phyloP scores from a whole-genome alignment of 2,797 vertebrate species.

The Propithecus perrieri region DNA sequence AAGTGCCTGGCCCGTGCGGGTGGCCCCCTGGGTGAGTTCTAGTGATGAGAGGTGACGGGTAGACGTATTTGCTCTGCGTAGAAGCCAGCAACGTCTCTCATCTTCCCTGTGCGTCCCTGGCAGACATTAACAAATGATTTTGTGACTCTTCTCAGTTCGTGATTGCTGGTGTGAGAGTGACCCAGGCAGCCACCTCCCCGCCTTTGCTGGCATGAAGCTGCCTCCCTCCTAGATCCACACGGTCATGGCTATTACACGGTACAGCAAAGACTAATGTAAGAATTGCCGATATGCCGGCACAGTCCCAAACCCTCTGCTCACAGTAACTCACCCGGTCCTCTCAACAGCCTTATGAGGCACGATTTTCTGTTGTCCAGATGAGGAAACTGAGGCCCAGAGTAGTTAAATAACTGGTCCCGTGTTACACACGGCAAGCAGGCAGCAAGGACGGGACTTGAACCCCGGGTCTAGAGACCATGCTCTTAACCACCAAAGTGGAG shows the following conservation, averaged over 20 bases:
- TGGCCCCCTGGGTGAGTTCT: not conserved
- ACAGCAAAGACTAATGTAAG: not conserved
- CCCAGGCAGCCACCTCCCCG: not conserved
- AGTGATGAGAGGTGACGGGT: no score
- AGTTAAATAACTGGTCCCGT: not conserved
- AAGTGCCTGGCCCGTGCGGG: not conserved
- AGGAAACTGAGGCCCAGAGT: not conserved
- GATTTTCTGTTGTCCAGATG: not conserved
- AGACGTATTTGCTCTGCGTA: not conserved
- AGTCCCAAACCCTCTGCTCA: not conserved
- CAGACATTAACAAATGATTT: not conserved
- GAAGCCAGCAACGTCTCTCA: not conserved
- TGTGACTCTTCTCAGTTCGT: fast-evolving
- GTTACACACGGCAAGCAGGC: not conserved
- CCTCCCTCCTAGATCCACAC: not conserved
- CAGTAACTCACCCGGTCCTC: not conserved
- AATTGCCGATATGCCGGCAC: not conserved
- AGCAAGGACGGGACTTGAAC: no score
- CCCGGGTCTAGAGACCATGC: not conserved
- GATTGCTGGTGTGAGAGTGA: not conserved
- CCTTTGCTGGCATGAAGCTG: not conserved
- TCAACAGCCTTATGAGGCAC: not conserved
- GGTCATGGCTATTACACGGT: no score
- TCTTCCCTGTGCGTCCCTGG: fast-evolving
- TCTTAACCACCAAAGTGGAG: not conserved